Conservation (phyloP, 2,888 invertebrate genomes). For the Halocaridina rubra region DNA sequence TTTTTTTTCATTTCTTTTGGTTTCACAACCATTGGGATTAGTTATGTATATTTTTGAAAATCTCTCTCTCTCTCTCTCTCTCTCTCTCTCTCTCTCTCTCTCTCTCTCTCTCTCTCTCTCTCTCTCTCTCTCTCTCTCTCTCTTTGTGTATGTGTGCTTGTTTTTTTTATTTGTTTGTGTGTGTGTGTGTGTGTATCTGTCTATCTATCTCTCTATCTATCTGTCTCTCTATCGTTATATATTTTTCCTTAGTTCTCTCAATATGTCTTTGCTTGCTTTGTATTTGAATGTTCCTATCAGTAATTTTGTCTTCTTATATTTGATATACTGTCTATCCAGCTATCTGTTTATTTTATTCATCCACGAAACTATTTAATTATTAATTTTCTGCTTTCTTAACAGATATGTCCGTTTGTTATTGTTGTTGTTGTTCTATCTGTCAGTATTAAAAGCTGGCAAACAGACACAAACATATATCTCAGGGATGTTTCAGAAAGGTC, state of each 20-base stretch:
- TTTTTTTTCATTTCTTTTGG: no score
- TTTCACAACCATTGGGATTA: no score
- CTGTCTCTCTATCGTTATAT: neutral
- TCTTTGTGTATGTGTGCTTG: neutral
- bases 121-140: neutral
- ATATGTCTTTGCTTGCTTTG: neutral
- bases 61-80: neutral
- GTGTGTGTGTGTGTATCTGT: no score
- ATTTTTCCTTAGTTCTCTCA: neutral
- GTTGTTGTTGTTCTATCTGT: no score
- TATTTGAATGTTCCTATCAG: neutral
- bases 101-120: neutral
- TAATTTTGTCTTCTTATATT: neutral
- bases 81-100: neutral
- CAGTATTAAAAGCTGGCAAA: no score
- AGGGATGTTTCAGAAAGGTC: no score
- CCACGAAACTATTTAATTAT: neutral
- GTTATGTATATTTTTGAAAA: neutral
- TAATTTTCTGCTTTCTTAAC: no score
- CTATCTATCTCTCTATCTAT: no score
- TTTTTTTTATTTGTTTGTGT: no score
- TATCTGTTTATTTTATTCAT: neutral
- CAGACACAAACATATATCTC: no score
- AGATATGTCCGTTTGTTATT: no score
- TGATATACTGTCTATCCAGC: neutral